Evolutionary conservation across 2,797 vertebrate species (phyloP).

Genomic region (Nyctibius grandis): DNA sequence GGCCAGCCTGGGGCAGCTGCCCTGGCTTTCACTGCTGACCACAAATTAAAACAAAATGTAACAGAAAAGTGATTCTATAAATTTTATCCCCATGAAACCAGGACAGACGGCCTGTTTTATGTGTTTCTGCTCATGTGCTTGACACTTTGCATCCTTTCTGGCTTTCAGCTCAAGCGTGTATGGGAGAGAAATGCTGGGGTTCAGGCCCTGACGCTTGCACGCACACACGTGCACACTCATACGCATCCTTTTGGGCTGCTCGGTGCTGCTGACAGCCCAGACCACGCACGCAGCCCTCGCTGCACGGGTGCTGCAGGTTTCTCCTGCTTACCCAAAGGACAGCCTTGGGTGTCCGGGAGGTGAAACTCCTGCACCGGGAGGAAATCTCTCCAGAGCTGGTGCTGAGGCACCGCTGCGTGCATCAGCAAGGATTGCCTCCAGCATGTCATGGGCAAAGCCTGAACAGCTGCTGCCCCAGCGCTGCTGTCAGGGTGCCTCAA

Average conservation of each 20-base stretch:
- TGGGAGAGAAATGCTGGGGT: neutral
- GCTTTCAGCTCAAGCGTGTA: neutral
- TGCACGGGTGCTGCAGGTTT: no score
- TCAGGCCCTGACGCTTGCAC: neutral
- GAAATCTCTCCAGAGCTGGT: neutral
- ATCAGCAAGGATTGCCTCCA: neutral
- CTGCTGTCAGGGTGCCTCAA: neutral
- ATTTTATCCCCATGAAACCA: no score
- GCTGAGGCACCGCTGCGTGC: neutral
- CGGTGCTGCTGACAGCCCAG: neutral
- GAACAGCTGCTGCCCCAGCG: neutral
- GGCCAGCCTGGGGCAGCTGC: no score
- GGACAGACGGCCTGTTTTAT: neutral
- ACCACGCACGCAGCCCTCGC: rapidly evolving
- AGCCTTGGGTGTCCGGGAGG: neutral
- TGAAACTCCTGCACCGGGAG: neutral
- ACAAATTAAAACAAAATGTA: no score
- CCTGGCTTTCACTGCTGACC: no score
- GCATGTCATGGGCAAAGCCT: neutral
- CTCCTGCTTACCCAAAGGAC: neutral
- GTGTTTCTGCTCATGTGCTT: neutral
- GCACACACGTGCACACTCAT: rapidly evolving
- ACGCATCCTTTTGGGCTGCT: neutral
- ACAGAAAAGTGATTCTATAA: no score
- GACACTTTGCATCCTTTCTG: neutral